Evolutionary conservation across 2,797 vertebrate species (phyloP).

Genomic region (Otus scops): DNA sequence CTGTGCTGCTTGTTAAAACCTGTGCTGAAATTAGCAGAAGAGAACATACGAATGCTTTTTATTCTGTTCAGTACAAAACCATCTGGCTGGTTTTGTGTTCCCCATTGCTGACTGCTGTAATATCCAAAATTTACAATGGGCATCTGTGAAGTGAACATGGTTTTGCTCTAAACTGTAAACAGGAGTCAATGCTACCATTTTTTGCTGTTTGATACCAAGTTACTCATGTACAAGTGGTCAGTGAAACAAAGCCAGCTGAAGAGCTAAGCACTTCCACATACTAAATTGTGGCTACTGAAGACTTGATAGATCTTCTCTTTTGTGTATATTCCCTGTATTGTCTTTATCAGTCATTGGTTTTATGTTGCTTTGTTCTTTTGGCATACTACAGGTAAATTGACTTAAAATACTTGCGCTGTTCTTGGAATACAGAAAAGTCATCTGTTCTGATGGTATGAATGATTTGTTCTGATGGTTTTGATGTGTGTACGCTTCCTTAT

Average conservation of each 20-base stretch:
- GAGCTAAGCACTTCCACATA: neutral
- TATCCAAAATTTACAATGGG: neutral
- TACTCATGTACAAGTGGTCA: neutral
- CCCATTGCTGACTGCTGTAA: neutral
- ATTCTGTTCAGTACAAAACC: neutral
- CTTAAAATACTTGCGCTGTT: neutral
- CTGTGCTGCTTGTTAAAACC: neutral
- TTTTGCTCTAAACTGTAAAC: neutral
- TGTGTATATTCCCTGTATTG: neutral
- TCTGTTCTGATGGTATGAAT: neutral
- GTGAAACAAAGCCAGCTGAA: neutral
- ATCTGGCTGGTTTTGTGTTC: neutral
- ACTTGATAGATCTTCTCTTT: neutral
- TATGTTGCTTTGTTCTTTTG: neutral
- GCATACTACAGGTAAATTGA: neutral
- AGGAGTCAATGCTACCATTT: neutral
- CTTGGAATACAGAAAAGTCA: neutral
- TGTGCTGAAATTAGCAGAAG: neutral
- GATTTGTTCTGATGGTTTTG: neutral
- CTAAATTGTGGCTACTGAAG: neutral
- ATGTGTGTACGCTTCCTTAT: neutral
- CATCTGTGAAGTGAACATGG: neutral
- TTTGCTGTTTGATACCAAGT: neutral
- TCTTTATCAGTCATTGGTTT: neutral
- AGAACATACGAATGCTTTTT: neutral